phyloP scores from a whole-genome alignment of 2,113 vertebrate species.

The Irena cyanogastra region DNA sequence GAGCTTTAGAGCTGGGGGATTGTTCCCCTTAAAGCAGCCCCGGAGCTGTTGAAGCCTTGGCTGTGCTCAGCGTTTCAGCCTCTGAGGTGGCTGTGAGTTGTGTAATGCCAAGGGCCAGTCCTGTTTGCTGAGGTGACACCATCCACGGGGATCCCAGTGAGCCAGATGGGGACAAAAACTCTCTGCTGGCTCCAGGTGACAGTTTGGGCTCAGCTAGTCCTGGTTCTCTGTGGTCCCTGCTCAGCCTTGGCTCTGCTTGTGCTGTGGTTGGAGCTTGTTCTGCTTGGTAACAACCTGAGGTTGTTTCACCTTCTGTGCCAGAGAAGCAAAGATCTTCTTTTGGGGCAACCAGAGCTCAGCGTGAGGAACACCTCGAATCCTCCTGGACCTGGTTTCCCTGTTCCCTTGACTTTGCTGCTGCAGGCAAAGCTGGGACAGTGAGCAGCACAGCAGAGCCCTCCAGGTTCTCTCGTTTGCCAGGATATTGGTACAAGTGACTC shows the following conservation, averaged over 20 bases:
- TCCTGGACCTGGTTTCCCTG: not conserved
- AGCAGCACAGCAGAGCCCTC: rapidly evolving
- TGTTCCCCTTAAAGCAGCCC: not conserved
- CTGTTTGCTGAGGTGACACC: not conserved
- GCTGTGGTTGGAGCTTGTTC: not conserved
- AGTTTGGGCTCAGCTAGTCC: not conserved
- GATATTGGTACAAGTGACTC: not conserved
- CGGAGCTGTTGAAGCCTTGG: not conserved
- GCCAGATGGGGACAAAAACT: not conserved
- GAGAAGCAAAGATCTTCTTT: not conserved
- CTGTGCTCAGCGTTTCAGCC: not conserved
- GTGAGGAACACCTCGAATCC: rapidly evolving
- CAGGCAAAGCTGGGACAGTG: not conserved
- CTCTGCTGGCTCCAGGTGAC: not conserved
- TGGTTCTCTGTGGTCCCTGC: not conserved
- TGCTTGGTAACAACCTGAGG: not conserved
- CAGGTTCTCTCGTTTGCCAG: not conserved
- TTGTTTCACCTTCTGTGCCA: not conserved
- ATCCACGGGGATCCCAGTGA: rapidly evolving
- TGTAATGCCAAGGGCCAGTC: not conserved
- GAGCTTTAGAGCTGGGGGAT: not conserved
- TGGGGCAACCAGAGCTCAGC: not conserved
- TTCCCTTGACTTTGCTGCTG: not conserved
- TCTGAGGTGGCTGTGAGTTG: not conserved
- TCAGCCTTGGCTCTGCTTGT: not conserved